These are phyloP conservation scores for Burhinus bistriatus DNA, from an alignment of 2,113 vertebrate genomes.

Conservation along the genomic window DNA sequence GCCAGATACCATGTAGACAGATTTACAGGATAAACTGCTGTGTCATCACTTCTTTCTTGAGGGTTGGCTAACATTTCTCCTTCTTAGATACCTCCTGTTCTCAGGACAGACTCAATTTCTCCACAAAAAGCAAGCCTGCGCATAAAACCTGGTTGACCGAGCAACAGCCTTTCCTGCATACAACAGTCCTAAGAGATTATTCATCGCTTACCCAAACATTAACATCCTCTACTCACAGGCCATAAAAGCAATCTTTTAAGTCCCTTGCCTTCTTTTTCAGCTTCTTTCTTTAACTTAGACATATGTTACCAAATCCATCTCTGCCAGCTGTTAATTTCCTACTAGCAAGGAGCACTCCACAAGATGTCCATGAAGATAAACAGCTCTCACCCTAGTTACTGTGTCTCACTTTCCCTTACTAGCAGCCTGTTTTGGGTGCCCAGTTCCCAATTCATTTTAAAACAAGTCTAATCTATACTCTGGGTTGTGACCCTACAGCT, in stretches of 20 bases:
- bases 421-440: not conserved
- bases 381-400: not conserved
- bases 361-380: not conserved
- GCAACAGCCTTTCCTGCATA: not conserved
- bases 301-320: not conserved
- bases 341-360: not conserved
- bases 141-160: not conserved
- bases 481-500: not conserved
- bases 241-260: not conserved
- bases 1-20: not conserved
- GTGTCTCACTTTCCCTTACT: not conserved
- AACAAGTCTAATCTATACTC: not conserved
- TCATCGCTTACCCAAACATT: not conserved
- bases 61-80: not conserved
- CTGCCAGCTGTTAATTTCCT: not conserved
- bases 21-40: not conserved
- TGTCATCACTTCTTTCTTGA: not conserved
- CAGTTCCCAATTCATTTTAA: not conserved
- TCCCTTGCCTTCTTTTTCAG: not conserved
- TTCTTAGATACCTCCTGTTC: not conserved
- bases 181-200: not conserved
- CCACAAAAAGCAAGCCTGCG: not conserved
- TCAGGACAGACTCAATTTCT: not conserved
- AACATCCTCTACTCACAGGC: not conserved
- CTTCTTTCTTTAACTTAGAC: not conserved